Percentiles rank a stretch among this genome's conserved stretches.
These are phyloP conservation scores for Drosophila austrosaltans DNA, from an alignment of 2,888 invertebrate species.

Conservation along the genomic window DNA sequence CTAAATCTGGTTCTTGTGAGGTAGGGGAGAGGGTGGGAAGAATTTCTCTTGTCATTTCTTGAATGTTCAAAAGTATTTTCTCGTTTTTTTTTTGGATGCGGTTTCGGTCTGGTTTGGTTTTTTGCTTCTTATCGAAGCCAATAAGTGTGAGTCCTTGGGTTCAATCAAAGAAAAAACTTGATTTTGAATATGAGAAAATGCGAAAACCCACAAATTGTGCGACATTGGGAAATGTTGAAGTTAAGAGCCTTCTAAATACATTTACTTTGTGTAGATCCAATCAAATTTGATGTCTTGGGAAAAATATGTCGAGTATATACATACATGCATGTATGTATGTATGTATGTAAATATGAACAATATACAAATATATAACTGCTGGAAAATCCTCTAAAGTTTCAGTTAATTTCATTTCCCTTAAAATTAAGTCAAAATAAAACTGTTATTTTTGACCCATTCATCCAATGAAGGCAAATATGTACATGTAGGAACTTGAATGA, in stretches of 20 bases:
- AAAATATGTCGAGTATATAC: too few species aligned
- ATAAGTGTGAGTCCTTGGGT: constrained; percentile 27
- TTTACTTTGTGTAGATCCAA: too few species aligned
- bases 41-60: constrained; percentile 74
- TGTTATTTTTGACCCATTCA: too few species aligned
- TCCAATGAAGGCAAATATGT: too few species aligned
- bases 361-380: too few species aligned
- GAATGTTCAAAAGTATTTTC: constrained; percentile 53
- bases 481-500: too few species aligned
- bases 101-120: not conserved
- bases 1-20: constrained; percentile 57
- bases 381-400: too few species aligned
- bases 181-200: constrained; percentile 21
- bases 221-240: constrained; percentile 12
- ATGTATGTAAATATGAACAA: too few species aligned
- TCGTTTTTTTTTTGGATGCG: constrained; percentile 11
- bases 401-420: too few species aligned
- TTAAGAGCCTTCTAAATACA: not conserved
- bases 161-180: constrained; percentile 24
- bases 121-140: constrained; percentile 45
- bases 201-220: constrained; percentile 38
- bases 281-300: too few species aligned
- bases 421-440: too few species aligned
- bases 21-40: constrained; percentile 17
- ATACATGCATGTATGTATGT: too few species aligned